Evolutionary conservation across 2,888 invertebrate species (phyloP), one percentile per base, ranked within the genome.

Genomic region (Petrophora chlorosata): DNA sequence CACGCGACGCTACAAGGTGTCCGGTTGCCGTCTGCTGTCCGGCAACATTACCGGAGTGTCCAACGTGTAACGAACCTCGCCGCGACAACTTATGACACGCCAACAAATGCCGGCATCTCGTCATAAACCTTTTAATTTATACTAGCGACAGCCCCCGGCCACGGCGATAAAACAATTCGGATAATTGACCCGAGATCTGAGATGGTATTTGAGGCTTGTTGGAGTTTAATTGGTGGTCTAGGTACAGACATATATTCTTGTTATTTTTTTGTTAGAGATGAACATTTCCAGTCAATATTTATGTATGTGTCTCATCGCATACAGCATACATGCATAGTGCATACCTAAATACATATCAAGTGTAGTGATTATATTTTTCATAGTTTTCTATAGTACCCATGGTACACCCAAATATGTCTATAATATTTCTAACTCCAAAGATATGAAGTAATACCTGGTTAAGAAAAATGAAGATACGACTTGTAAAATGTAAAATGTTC

Each of bases 61-160:
- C 70, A 65, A 61, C 74, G 73, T 74, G 79, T 76, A 79, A 73
- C 78, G 67, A 74, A 73, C 76, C 79, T 70, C 74, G 71, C 65
- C 64, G 61, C 70, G 77, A 81, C 85, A 76, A 80, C 79, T 85
- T 84, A 82, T 84, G 84, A 86, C 87, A 84, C 71, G 80, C 79
- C 77, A 80, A 79, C 82, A 82, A 79, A 80, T 72, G 79, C 78
- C 77, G 75, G 74, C 76, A 76, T 72, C 63, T 43, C 65, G 55
- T 66, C 65, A 73, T 74, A 75, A 70, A 71, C 60, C 51, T 64
- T 75, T 71, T 65, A 44, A 66, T 77, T 79, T 76, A 73, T 72
- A 81, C 76, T 73, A 73, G 73, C 73, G 67, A 75, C 56, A 40
- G 63, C 40, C 44, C 44, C 35, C 35, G 36, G 43, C 39, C 65